These are phyloP conservation scores for Minunthozetes semirufus DNA, from an alignment of 2,888 invertebrate genomes.

Conservation along the genomic window DNA sequence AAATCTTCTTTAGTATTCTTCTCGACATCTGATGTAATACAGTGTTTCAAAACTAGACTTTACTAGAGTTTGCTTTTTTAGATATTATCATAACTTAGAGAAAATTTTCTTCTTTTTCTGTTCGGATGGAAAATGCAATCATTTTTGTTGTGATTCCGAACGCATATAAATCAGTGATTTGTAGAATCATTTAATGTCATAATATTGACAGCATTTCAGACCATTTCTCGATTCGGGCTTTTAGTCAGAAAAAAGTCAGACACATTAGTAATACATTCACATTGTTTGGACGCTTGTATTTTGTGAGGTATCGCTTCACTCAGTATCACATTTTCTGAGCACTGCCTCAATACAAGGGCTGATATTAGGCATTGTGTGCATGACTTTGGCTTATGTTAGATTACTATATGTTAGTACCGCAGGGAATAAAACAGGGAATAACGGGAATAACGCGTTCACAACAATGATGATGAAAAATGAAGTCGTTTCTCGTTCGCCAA, in stretches of 20 bases:
- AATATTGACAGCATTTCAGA: slow-evolving; percentile 9
- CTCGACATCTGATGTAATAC: background rate
- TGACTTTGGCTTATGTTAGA: slow-evolving; percentile 14
- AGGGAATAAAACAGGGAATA: background rate
- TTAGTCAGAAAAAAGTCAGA: background rate
- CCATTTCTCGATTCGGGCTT: background rate
- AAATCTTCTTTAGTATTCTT: background rate
- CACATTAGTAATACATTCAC: slow-evolving; percentile 27
- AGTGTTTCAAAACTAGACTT: background rate
- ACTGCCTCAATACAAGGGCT: background rate
- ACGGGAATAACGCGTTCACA: slow-evolving; percentile 12
- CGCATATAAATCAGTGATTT: slow-evolving; percentile 26
- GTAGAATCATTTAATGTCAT: slow-evolving; percentile 24
- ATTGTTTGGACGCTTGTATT: slow-evolving; percentile 10
- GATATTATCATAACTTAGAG: slow-evolving; percentile 19
- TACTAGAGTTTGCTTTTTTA: background rate
- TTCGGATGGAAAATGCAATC: background rate
- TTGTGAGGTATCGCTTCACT: background rate
- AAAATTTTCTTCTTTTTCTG: background rate
- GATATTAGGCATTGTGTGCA: background rate
- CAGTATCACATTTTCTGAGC: background rate
- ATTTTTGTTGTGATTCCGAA: background rate
- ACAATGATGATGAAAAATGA: slow-evolving; percentile 30
- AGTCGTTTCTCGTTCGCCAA: slow-evolving; percentile 31
- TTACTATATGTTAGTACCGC: too few relatives aligned